phyloP scores from a whole-genome alignment of 2,113 vertebrate genomes.

The Nerophis lumbriciformis region DNA sequence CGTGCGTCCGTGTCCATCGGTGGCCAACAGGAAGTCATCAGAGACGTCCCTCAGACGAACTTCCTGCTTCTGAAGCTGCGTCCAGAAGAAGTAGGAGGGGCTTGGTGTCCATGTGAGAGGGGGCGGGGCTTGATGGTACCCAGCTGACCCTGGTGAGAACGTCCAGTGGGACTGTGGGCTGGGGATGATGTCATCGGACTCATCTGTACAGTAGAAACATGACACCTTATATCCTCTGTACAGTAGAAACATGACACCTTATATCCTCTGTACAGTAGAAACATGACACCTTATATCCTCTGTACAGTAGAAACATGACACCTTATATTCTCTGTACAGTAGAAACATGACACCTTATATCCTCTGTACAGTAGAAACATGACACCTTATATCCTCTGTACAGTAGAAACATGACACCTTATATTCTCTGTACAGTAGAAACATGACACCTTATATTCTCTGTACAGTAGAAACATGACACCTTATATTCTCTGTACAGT shows the following conservation, averaged over 20 bases:
- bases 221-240: conserved; percentile 16
- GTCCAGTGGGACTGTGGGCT: conserved; percentile 33
- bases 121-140: conserved; percentile 27
- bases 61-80: conserved; percentile 74
- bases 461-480: too few relatives aligned
- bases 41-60: conserved; percentile 54
- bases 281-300: too few relatives aligned
- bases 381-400: too few relatives aligned
- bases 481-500: too few relatives aligned
- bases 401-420: too few relatives aligned
- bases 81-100: conserved; percentile 70
- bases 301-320: too few relatives aligned
- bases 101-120: conserved; percentile 36
- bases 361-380: too few relatives aligned
- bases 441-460: too few relatives aligned
- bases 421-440: too few relatives aligned
- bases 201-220: conserved; percentile 17
- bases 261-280: neutral
- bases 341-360: too few relatives aligned
- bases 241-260: neutral
- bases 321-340: too few relatives aligned
- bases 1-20: conserved; percentile 68
- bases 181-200: conserved; percentile 48
- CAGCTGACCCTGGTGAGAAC: conserved; percentile 20
- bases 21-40: conserved; percentile 54